Evolutionary conservation across 2,113 vertebrate species (phyloP), one percentile per base, ranked within the genome.

Genomic region (Ageneiosus marmoratus): DNA sequence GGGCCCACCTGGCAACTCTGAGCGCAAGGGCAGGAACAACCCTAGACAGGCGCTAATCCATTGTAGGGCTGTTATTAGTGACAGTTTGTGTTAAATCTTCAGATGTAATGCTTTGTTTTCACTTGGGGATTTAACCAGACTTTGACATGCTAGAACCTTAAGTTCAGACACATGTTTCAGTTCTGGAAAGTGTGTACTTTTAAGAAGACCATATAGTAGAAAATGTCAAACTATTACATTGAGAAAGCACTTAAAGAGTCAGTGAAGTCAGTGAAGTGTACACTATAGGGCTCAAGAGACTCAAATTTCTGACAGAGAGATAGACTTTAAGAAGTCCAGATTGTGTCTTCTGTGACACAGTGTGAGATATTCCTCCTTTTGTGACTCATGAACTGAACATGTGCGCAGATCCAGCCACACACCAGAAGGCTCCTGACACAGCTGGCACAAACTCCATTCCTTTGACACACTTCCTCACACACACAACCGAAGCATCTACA

Each of bases 371-470:
- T 41, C 69, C 22, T 44, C 15, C 65, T 70, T 53, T 41, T 80
- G 62, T 80, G 78, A 80, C 37, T 82, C 75, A 53, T 53, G 48
- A 53, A 41, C 62, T 53, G 78, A 69, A 24, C 77, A n/a, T 58
- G 60, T 51, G 50, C 37, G 32, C 4, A 10, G 10, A 50, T 10
- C 15, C 48, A 70, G 72, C 34, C 65, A 81, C 53, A 48, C n/a
- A 75, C 67, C 51, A 34, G 41, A 67, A 44, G 58, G 75, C 81
- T 46, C 44, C 44, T 79, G 76, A 63, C 44, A 67, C 51, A 67
- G 72, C 65, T 73, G 67, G 27, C 41, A 41, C 77, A 55, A 41
- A 41, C 44, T 50, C 24, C 67, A 44, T 22, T 46, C 20, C 73
- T 81, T 11, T 78, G 75, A 75, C 32, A 22, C 4, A 9, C 60